Percentiles rank a stretch among this genome's conserved stretches.
Evolutionary conservation across 2,888 invertebrate genomes (phyloP).

Genomic region (Sylvicola fuscatus): DNA sequence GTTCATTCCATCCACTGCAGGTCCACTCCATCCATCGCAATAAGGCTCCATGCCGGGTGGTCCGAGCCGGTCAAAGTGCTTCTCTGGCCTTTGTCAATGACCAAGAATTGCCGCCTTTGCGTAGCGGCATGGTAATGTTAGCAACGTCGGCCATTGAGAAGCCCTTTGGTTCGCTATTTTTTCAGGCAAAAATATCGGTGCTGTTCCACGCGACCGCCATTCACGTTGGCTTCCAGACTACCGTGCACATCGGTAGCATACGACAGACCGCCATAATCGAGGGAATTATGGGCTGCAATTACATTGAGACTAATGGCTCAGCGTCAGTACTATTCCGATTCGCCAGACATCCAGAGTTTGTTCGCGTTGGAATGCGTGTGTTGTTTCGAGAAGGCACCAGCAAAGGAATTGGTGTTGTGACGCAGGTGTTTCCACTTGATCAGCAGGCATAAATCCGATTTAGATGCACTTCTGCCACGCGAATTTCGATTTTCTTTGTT

Average conservation of each 20-base stretch:
- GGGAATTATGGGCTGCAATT: slow-evolving; percentile 36
- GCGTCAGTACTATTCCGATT: slow-evolving; percentile 80
- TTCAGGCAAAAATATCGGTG: slow-evolving; percentile 71
- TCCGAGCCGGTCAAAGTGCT: slow-evolving; percentile 79
- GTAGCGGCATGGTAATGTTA: slow-evolving; percentile 74
- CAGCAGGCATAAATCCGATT: too few relatives aligned
- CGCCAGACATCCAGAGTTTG: slow-evolving; percentile 73
- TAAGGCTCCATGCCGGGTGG: slow-evolving; percentile 71
- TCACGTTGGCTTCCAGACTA: slow-evolving; percentile 70
- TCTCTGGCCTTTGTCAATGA: slow-evolving; percentile 40
- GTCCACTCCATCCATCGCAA: slow-evolving; percentile 82
- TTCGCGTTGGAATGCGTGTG: slow-evolving; percentile 52
- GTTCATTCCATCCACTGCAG: slow-evolving; percentile 52
- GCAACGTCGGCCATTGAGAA: slow-evolving; percentile 18
- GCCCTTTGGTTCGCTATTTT: slow-evolving; percentile 38
- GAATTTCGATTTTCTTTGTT: too few relatives aligned
- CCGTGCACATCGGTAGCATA: slow-evolving; percentile 89
- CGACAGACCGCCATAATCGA: slow-evolving; percentile 85
- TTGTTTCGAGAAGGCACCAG: slow-evolving; percentile 68
- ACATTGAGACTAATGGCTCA: slow-evolving; percentile 54
- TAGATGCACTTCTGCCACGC: too few relatives aligned
- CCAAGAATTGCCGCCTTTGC: slow-evolving; percentile 30
- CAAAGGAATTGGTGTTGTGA: slow-evolving; percentile 71
- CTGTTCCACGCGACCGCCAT: slow-evolving; percentile 75
- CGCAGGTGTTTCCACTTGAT: slow-evolving; percentile 35